Evolutionary conservation across 2,113 vertebrate species (phyloP), one percentile per base, ranked within the genome.

Genomic region (Pelusios castaneus): DNA sequence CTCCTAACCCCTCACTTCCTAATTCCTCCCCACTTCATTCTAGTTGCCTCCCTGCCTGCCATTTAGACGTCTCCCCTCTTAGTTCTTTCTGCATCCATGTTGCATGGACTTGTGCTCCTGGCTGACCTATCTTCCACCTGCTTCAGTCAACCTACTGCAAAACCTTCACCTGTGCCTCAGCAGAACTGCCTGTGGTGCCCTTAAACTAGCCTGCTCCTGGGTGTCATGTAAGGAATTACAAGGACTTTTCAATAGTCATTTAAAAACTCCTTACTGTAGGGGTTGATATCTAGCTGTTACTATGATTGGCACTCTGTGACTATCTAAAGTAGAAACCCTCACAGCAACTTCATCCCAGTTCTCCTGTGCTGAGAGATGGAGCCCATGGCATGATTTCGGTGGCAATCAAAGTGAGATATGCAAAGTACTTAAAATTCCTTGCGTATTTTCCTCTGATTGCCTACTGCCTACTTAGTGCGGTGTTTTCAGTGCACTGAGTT

Each of bases 1-100:
- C 10, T 51, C 0, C 2, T 27, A 45, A 80, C 24, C 16, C 25
- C 1, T 4, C n/a, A 45, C 25, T 58, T n/a, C 1, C 56, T 51
- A 47, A 80, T 84, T 24, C 73, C 73, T 45, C 38, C 70, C 13
- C 84, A 41, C 55, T 82, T 78, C 0, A n/a, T 79, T 84, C 45
- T 5, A 34, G 41, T 76, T 76, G 73, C 25, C 25, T 45, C 41
- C 41, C 25, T 45, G 22, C 73, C 38, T 43, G 41, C 11, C 24
- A 27, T 29, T 76, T 43, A 29, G 73, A 45, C 6, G 27, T 45
- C 73, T 73, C 38, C 10, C 38, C 19, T 45, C 24, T 10, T 43
- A 29, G 73, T 29, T 45, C 73, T 27, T 45, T 75, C 19, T 10
- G 22, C 25, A 16, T 76, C 73, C 25, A 5, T 16, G 41, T 45